phyloP scores from a whole-genome alignment of 2,113 vertebrate species.

The Aramus guarauna region DNA sequence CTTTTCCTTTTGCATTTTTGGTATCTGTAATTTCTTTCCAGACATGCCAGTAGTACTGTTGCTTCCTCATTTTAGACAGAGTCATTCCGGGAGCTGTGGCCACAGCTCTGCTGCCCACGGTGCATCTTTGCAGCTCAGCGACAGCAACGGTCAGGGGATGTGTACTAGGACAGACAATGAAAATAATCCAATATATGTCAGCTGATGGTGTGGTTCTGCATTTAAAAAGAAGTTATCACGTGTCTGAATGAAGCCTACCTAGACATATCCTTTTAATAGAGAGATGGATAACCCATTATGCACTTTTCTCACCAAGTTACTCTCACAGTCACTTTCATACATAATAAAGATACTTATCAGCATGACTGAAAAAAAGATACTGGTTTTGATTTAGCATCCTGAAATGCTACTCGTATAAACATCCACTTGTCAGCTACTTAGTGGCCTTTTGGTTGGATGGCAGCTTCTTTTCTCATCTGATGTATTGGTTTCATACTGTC shows the following conservation, averaged over 20 bases:
- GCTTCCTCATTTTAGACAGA: not conserved
- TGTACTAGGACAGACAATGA: not conserved
- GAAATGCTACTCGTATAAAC: not conserved
- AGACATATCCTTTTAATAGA: not conserved
- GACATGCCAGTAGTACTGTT: too few species aligned
- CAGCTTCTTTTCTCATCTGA: not conserved
- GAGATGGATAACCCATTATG: not conserved
- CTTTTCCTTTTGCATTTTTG: not conserved
- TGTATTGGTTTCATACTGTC: not conserved
- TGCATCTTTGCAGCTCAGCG: not conserved
- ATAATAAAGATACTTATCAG: not conserved
- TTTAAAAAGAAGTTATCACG: not conserved
- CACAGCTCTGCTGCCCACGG: not conserved
- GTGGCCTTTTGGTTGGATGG: not conserved
- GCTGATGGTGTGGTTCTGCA: not conserved
- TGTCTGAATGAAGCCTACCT: not conserved
- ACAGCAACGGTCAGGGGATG: not conserved
- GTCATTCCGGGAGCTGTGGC: not conserved
- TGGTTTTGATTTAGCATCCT: not conserved
- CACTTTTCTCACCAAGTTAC: not conserved
- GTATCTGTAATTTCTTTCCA: not conserved
- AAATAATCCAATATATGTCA: not conserved
- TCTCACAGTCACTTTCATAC: not conserved
- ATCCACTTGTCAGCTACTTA: not conserved
- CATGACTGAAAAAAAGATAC: not conserved